Evolutionary conservation across 2,888 invertebrate genomes (phyloP).

Genomic region (Sinelater perroti): DNA sequence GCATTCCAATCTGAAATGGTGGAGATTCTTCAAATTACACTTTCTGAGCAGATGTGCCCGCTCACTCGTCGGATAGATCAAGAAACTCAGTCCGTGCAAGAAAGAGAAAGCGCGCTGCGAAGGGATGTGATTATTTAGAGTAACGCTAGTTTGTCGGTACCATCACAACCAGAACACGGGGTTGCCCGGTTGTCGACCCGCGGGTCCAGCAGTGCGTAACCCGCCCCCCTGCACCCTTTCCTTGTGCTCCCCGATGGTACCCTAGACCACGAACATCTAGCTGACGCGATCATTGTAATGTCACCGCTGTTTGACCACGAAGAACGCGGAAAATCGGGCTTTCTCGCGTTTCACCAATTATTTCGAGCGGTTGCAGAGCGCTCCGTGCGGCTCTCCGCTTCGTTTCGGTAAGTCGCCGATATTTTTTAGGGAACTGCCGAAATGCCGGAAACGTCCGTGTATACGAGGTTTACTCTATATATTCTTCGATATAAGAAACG

Average conservation of each 20-base stretch:
- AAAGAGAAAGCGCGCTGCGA: constrained; percentile 14
- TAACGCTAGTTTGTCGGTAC: constrained; percentile 35
- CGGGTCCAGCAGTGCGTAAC: constrained; percentile 45
- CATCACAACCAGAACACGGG: constrained; percentile 43
- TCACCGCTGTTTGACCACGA: constrained; percentile 38
- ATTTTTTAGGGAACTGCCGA: no score
- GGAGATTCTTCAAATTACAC: no score
- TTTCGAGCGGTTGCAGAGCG: no score
- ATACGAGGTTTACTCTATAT: no score
- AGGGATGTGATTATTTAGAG: constrained; percentile 40
- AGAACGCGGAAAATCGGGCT: constrained; percentile 32
- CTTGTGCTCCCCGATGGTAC: constrained; percentile 37
- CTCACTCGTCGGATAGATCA: no score
- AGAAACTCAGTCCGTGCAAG: no score
- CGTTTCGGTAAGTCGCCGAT: no score
- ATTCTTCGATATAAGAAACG: no score
- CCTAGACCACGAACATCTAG: constrained; percentile 30
- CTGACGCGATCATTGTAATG: constrained; percentile 42
- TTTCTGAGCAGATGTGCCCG: no score
- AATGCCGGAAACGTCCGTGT: no score
- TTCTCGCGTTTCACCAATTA: constrained; percentile 18
- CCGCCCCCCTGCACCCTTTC: constrained; percentile 45
- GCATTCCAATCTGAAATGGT: no score
- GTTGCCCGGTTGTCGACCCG: constrained; percentile 56
- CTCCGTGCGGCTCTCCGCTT: no score